Evolutionary conservation across 2,797 vertebrate species (phyloP).

Genomic region (Falco concolor): DNA sequence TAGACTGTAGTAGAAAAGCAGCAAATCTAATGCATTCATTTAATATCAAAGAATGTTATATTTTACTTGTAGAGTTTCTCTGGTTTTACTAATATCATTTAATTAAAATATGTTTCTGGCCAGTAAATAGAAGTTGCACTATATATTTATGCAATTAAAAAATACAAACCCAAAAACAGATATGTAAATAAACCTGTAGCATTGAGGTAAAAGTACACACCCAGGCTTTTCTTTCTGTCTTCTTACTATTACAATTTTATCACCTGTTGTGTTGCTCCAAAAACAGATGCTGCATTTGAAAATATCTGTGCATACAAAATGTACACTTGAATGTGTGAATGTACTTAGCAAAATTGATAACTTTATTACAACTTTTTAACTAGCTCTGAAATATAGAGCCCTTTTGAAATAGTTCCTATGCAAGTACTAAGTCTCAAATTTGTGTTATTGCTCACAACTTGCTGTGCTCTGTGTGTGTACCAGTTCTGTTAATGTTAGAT

Average conservation of each 20-base stretch:
- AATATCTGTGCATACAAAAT: neutral
- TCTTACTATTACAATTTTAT: neutral
- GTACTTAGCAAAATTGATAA: neutral
- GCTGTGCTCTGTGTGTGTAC: neutral
- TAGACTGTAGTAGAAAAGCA: neutral
- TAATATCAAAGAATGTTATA: neutral
- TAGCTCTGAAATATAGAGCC: neutral
- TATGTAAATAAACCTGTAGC: neutral
- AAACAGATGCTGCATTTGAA: neutral
- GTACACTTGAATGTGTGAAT: neutral
- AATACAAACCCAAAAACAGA: neutral
- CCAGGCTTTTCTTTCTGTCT: neutral
- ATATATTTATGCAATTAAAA: neutral
- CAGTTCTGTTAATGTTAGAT: neutral
- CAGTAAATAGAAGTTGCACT: neutral
- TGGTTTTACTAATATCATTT: neutral
- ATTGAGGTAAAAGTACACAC: neutral
- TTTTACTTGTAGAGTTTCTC: neutral
- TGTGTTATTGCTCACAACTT: neutral
- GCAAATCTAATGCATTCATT: neutral
- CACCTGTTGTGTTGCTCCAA: neutral
- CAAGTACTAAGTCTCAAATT: neutral
- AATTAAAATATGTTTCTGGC: neutral
- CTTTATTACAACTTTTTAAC: neutral
- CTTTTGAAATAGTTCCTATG: neutral